These are phyloP conservation scores for Chlamydotis undulata DNA, from an alignment of 2,113 vertebrate genomes.

Conservation along the genomic window DNA sequence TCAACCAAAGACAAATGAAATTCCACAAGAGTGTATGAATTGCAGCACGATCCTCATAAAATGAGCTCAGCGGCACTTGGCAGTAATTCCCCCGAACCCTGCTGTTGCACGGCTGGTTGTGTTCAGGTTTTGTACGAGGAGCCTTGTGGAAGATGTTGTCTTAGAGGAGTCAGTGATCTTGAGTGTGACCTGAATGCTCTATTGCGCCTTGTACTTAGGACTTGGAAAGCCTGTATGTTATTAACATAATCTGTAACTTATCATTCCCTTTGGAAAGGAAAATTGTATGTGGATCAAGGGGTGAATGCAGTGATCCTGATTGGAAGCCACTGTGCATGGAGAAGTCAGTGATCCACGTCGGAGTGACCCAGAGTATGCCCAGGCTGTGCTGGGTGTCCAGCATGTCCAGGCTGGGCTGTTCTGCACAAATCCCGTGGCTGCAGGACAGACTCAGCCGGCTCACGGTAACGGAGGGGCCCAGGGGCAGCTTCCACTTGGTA, in stretches of 20 bases:
- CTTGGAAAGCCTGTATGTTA: background rate
- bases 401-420: background rate
- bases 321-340: background rate
- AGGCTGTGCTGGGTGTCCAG: background rate
- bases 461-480: accelerated
- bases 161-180: background rate
- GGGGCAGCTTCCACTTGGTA: accelerated
- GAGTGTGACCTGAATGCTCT: background rate
- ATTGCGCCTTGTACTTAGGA: background rate
- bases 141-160: background rate
- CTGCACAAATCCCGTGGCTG: accelerated
- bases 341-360: background rate
- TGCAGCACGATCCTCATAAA: background rate
- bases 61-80: background rate
- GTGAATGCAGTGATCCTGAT: background rate
- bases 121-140: background rate
- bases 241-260: constrained; percentile 39
- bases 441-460: background rate
- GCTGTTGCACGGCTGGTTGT: background rate
- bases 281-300: background rate
- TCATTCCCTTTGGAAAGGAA: background rate
- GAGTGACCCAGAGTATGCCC: background rate
- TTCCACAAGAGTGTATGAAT: background rate
- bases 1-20: constrained; percentile 18
- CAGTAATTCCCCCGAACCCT: background rate